phyloP scores from a whole-genome alignment of 2,113 vertebrate genomes.

The Halichoerus grypus region DNA sequence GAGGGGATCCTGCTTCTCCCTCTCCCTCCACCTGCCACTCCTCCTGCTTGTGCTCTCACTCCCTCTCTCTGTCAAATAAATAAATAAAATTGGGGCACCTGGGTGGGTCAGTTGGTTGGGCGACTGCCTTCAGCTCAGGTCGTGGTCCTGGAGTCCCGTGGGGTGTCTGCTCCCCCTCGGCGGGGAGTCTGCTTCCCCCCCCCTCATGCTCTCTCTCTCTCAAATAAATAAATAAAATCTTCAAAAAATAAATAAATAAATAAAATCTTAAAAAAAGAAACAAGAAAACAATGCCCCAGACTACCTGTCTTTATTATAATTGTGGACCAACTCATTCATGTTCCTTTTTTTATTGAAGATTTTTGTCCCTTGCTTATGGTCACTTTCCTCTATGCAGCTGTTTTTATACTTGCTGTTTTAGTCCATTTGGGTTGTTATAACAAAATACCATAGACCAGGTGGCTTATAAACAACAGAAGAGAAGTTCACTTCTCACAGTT shows the following conservation, averaged over 20 bases:
- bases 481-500: not conserved
- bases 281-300: not conserved
- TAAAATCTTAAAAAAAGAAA: too few species aligned
- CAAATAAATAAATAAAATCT: too few species aligned
- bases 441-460: not conserved
- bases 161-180: too few species aligned
- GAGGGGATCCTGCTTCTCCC: not conserved
- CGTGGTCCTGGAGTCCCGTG: too few species aligned
- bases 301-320: not conserved
- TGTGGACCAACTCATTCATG: not conserved
- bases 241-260: too few species aligned
- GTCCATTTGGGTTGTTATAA: not conserved
- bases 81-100: too few species aligned
- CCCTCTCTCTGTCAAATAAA: not conserved
- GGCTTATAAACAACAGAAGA: not conserved
- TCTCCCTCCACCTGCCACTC: too few species aligned
- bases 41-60: too few species aligned
- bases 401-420: not conserved
- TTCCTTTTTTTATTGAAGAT: not conserved
- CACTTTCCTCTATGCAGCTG: not conserved
- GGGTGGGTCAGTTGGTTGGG: too few species aligned
- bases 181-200: not conserved
- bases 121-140: too few species aligned
- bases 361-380: not conserved
- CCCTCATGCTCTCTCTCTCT: not conserved